Evolutionary conservation across 2,888 invertebrate genomes (phyloP), one percentile per base, ranked within the genome.

Genomic region (Synergus itoensis): DNA sequence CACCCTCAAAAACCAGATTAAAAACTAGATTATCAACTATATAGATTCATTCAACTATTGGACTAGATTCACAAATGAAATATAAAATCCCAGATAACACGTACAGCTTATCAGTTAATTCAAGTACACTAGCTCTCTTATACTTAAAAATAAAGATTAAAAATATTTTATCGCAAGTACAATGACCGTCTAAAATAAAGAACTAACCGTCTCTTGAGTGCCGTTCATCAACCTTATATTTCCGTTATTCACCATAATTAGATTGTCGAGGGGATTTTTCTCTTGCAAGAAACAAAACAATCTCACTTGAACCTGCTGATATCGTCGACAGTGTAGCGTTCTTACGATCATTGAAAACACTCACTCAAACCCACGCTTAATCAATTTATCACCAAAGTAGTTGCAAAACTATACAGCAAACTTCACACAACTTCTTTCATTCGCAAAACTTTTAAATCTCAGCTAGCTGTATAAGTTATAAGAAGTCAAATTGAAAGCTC

Each of bases 271-370:
- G 48, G 28, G 28, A 53, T 73, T 73, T 53, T 73, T 73, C 53
- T 73, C 48, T 53, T 14, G 9, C 12, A 48, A 45, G 8, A 40
- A 73, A 40, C 73, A 73, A 53, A 73, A 73, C n/a, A 48, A 53
- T 73, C 36, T 73, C 73, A 53, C 28, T 73, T 53, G 73, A 73
- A 21, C 28, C 53, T 28, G 43, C 53, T 28, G 43, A 69, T 69
- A n/a, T 60, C 21, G 60, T 60, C 12, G 60, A 60, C 4, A 60
- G 21, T 60, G 21, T 21, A 60, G 60, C 60, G 73, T 73, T 73
- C 73, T 73, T 28, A 73, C 16, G 48, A 73, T 73, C 73, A 73
- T 73, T 73, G 73, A 73, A 48, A 73, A 53, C 73, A 73, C 53
- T 73, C 73, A 73, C 73, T 73, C 36, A 16, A 48, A 28, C 73